Base-by-base conservation (phyloP, 1,140 invertebrate species). In the Sarcophaga bullata region DNA sequence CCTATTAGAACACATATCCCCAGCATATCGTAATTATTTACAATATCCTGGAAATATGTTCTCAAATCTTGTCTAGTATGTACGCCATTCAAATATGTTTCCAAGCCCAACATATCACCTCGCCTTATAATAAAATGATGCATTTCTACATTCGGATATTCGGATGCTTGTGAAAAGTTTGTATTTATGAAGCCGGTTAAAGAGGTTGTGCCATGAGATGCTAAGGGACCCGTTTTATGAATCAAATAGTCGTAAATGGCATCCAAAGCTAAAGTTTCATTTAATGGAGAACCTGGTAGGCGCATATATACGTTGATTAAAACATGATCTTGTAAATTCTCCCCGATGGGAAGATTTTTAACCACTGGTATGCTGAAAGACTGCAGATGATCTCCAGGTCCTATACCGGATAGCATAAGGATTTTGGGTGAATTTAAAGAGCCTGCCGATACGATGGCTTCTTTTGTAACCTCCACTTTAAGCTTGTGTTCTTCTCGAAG, bases 381-480 rank as follows among this genome's bases (percentile, higher is more conserved):
- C 0, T 85, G 62, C 5, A 93, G 85, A 78, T 93, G 89, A 81
- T 92, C 87, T 9, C 85, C 86, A 0, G 96, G 95, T 5, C 96
- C 96, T 50, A 94, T 89, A 3, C 95, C 95, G 3, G 95, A 95
- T 8, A 97, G 87, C 95, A 97, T 95, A 48, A 98, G 89, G 3
- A 98, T 84, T 85, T 96, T 95, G 0, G 96, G 95, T 19, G 94
- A 94, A 73, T 93, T 92, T 82, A 97, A 87, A 0, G 94, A 85
- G 0, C 96, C 96, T 6, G 94, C 94, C 0, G 93, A 93, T 9
- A 97, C 85, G 73, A 96, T 93, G 0, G 96, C 92, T 90, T 96
- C 95, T 85, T 92, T 92, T 5, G 86, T 91, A 0, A 93, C 93
- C 73, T 89, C 89, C 0, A 94, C 91, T 0, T 50, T 80, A 1